Evolutionary conservation across 1,140 invertebrate species (phyloP), one percentile per base, ranked within the genome.

Genomic region (Stegodyphus dumicola): DNA sequence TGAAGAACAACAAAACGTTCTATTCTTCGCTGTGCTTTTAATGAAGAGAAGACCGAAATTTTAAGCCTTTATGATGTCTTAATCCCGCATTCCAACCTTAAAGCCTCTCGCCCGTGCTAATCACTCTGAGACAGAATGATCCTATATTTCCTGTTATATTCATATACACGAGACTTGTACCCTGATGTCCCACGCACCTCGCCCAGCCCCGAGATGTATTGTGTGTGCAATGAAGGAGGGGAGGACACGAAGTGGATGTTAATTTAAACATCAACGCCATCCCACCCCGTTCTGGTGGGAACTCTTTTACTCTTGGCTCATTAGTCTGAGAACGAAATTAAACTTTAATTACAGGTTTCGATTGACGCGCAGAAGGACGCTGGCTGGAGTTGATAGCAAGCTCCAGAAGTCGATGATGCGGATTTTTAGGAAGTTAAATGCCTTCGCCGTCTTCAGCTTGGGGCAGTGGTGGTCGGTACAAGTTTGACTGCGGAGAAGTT

Each of bases 111-210:
- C 71, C 71, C 75, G 18, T 66, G 79, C 71, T 83, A 83, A 83
- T 83, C 79, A 83, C 70, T 53, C 71, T 6, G 56, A 49, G 56
- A 74, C 53, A 83, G 79, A 83, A 83, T 83, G 79, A 83, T 83
- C 79, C 79, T 33, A 53, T 66, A 83, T 83, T 83, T 83, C 79
- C 79, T 75, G 77, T 80, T 83, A 48, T 83, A 74, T 83, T 83
- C 70, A 74, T 53, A 13, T 60, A 17, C 17, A 7, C 15, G n/a
- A 53, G 56, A 66, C 76, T 11, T 33, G 33, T 33, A 33, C 33
- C 33, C 33, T 33, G 33, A 33, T 33, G 3, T 33, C 33, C 33
- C 33, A 33, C 33, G 33, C 33, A 33, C 33, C 33, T 33, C 33
- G 33, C 33, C 33, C 33, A 33, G 33, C 33, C 33, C 33, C 3